phyloP scores from a whole-genome alignment of 2,797 vertebrate species.

The Garrulus glandarius region DNA sequence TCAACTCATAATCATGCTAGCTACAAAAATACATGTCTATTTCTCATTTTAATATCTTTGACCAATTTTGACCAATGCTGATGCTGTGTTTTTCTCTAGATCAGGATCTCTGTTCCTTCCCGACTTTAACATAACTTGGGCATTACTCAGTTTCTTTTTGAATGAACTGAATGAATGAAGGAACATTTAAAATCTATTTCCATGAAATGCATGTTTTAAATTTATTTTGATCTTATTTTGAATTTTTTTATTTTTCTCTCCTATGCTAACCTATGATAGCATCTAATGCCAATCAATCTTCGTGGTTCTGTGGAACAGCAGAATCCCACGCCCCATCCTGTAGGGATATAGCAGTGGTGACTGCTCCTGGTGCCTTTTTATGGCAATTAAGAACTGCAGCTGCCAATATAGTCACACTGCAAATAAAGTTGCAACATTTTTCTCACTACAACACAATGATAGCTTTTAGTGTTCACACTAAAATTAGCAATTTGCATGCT shows the following conservation, averaged over 20 bases:
- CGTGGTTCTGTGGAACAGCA: neutral
- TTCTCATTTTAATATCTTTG: neutral
- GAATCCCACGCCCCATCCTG: neutral
- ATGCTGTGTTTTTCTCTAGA: neutral
- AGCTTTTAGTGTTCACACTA: neutral
- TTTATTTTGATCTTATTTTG: neutral
- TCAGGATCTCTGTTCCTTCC: neutral
- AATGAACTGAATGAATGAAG: neutral
- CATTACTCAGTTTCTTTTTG: neutral
- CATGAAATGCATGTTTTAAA: neutral
- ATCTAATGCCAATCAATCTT: neutral
- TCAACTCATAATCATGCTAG: neutral
- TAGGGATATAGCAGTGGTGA: too few species aligned
- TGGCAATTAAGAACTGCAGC: neutral
- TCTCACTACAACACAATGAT: neutral
- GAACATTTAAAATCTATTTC: neutral
- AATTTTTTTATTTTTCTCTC: neutral
- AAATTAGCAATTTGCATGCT: neutral
- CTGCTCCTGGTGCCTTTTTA: neutral
- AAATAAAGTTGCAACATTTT: neutral
- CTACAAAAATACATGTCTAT: neutral
- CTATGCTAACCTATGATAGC: neutral
- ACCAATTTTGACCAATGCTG: neutral
- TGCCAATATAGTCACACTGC: neutral
- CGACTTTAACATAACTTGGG: neutral